Evolutionary conservation across 2,888 invertebrate genomes (phyloP).

Genomic region (Metacarcinus magister): DNA sequence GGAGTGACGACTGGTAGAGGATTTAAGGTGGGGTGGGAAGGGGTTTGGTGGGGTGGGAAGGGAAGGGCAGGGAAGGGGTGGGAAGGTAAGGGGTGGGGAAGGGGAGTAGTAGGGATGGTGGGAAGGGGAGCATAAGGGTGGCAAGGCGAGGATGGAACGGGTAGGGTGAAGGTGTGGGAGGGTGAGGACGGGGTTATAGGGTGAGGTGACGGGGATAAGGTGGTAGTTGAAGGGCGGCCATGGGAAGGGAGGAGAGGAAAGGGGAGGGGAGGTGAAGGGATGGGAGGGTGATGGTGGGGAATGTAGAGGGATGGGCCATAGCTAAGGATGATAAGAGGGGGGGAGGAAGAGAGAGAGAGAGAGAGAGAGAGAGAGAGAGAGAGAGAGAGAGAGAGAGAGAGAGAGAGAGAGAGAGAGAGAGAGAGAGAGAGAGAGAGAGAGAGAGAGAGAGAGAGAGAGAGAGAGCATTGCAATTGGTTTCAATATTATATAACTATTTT

Average conservation of each 20-base stretch:
- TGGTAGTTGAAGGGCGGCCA: background rate
- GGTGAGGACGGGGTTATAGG: background rate
- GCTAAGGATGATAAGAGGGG: background rate
- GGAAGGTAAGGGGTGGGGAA: background rate
- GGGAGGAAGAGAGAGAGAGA: background rate
- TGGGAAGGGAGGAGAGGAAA: background rate
- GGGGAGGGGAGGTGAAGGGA: background rate
- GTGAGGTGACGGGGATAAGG: slow-evolving; percentile 4
- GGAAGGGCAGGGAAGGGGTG: background rate
- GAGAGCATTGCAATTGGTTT: background rate
- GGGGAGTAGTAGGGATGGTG: background rate
- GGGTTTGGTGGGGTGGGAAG: background rate
- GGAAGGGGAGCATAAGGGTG: background rate
- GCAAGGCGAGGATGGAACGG: background rate
- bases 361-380: slow-evolving; percentile 34
- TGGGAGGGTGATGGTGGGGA: background rate
- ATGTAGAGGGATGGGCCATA: background rate
- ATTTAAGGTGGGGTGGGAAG: background rate
- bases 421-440: slow-evolving; percentile 44
- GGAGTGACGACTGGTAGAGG: background rate
- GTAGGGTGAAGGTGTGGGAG: slow-evolving; percentile 3
- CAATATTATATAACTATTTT: background rate
- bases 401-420: slow-evolving; percentile 39
- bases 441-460: slow-evolving; percentile 44
- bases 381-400: slow-evolving; percentile 6